A percentile compares a stretch with the other conserved stretches of the same genome.
Evolutionary conservation across 2,113 vertebrate genomes (phyloP).

Genomic region (Scatophagus argus): DNA sequence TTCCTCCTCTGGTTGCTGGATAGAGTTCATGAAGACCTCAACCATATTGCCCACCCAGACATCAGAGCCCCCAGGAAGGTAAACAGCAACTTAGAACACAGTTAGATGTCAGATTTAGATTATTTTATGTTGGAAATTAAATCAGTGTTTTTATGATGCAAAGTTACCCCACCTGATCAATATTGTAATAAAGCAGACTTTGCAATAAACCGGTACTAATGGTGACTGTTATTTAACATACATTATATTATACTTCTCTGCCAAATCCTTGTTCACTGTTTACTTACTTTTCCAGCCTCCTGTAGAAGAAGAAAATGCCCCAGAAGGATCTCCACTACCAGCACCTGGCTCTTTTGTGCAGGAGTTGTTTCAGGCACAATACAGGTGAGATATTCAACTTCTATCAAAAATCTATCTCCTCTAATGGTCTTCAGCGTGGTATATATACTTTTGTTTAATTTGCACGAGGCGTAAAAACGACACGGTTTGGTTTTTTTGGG

Average conservation of each 20-base stretch:
- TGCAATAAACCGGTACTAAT: background rate
- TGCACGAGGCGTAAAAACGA: background rate
- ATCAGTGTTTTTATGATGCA: too few relatives aligned
- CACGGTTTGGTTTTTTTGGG: background rate
- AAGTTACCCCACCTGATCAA: background rate
- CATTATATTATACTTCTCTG: background rate
- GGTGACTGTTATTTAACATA: background rate
- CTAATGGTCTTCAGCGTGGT: background rate
- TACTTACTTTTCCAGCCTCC: slow-evolving; percentile 85
- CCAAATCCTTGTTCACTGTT: background rate
- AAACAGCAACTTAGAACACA: background rate
- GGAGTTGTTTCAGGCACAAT: slow-evolving; percentile 99
- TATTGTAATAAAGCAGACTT: background rate
- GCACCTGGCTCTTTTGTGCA: slow-evolving; percentile 95
- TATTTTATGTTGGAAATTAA: too few relatives aligned
- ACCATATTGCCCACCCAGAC: slow-evolving; percentile 87
- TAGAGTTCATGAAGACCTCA: slow-evolving; percentile 96
- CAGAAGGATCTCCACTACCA: slow-evolving; percentile 92
- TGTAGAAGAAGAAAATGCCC: slow-evolving; percentile 86
- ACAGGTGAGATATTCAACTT: slow-evolving; percentile 85
- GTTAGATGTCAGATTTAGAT: background rate
- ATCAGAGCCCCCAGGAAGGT: slow-evolving; percentile 89
- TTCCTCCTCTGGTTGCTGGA: slow-evolving; percentile 99
- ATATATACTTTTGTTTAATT: background rate
- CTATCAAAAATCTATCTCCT: background rate